Conservation (phyloP, 2,888 invertebrate species). For the Byasa hedistus region DNA sequence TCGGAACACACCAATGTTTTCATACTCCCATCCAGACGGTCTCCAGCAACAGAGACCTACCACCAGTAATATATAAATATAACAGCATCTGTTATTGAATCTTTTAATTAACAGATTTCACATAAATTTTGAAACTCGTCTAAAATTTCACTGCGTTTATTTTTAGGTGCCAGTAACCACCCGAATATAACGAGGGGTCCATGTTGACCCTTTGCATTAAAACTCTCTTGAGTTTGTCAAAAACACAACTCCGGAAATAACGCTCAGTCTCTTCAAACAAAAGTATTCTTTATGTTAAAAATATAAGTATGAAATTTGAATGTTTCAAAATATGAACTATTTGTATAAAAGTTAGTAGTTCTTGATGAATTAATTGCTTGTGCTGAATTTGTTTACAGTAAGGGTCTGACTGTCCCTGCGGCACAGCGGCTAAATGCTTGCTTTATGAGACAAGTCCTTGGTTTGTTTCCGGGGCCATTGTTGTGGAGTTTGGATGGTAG, state of each 20-base stretch:
- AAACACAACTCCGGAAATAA: constrained; percentile 11
- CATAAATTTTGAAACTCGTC: no score
- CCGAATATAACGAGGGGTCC: constrained; percentile 2
- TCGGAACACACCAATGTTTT: no score
- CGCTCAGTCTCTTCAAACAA: not conserved
- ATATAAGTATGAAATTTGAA: not conserved
- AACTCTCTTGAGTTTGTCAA: constrained; percentile 23
- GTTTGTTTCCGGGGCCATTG: no score
- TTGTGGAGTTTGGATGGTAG: no score
- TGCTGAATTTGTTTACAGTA: constrained; percentile 9
- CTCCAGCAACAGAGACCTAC: no score
- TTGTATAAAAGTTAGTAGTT: not conserved
- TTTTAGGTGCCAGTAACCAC: no score
- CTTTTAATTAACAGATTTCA: no score
- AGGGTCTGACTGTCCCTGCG: not conserved
- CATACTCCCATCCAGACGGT: no score
- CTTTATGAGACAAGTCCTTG: not conserved
- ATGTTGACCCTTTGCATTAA: constrained; percentile 22
- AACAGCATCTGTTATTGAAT: no score
- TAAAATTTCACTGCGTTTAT: no score
- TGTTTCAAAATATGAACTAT: not conserved
- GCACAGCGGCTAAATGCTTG: no score
- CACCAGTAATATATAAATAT: no score
- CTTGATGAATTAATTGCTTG: constrained; percentile 15
- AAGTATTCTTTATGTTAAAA: not conserved